These are phyloP conservation scores for Anodontia alba DNA, from an alignment of 2,888 invertebrate species.

Conservation along the genomic window DNA sequence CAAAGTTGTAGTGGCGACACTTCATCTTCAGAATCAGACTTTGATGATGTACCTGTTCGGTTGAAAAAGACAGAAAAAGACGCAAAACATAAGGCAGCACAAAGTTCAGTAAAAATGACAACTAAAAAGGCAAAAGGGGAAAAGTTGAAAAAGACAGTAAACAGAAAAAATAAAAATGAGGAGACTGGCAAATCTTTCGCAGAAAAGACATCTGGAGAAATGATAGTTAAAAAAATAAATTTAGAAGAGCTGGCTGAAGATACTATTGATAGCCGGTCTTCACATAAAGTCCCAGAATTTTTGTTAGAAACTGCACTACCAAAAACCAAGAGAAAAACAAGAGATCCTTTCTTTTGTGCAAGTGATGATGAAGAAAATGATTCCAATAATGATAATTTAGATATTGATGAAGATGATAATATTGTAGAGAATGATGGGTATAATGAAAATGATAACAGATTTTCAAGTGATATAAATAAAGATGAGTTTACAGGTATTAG, in stretches of 20 bases:
- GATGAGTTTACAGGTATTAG: not conserved
- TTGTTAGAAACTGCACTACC: not conserved
- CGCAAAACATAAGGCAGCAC: not conserved
- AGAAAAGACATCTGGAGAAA: slow-evolving; percentile 56
- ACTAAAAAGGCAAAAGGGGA: not conserved
- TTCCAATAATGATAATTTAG: slow-evolving; percentile 31
- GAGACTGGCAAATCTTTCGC: not conserved
- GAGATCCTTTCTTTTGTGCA: slow-evolving; percentile 56
- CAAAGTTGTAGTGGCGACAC: not conserved
- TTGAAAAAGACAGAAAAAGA: not conserved
- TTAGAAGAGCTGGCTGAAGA: slow-evolving; percentile 37
- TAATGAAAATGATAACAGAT: slow-evolving; percentile 1
- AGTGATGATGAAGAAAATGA: slow-evolving; percentile 43
- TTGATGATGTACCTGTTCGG: not conserved
- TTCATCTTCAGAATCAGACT: not conserved
- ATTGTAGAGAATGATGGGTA: not conserved
- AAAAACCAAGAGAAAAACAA: slow-evolving; percentile 38
- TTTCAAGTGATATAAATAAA: not conserved
- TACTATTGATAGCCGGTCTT: not conserved
- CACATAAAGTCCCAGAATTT: not conserved
- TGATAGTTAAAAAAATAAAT: slow-evolving; percentile 69
- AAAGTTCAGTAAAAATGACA: not conserved
- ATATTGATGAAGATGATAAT: slow-evolving; percentile 21
- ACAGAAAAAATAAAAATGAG: slow-evolving; percentile 2
- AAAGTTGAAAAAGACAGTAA: slow-evolving; percentile 10